Percentiles rank a stretch among this genome's conserved stretches.
These are phyloP conservation scores for Carposina sasakii DNA, from an alignment of 1,140 invertebrate species.

Conservation along the genomic window DNA sequence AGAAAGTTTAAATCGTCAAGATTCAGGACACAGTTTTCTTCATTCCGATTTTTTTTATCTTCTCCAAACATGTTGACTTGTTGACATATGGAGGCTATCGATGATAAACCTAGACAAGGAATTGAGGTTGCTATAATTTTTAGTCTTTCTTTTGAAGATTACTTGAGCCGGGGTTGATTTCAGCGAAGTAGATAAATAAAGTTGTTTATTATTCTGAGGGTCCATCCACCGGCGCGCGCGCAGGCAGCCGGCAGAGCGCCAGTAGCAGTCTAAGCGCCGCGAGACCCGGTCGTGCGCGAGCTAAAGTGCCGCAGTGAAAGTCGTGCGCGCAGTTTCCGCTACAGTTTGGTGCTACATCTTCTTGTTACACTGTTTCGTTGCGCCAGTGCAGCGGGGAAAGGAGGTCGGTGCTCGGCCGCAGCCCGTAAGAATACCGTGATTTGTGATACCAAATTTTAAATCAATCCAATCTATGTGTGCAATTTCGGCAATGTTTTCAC, in stretches of 20 bases:
- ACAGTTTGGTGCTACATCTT: slow-evolving; percentile 62
- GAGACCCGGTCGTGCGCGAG: slow-evolving; percentile 40
- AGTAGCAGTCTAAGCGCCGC: slow-evolving; percentile 53
- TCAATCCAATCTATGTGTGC: slow-evolving; percentile 41
- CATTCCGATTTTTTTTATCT: too few species aligned
- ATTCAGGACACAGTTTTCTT: slow-evolving; percentile 11
- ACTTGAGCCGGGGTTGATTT: slow-evolving; percentile 52
- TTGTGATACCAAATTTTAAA: slow-evolving; percentile 40
- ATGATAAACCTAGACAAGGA: too few species aligned
- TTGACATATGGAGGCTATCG: too few species aligned
- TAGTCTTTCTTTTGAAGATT: too few species aligned
- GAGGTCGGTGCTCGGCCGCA: slow-evolving; percentile 56
- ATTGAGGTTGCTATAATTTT: too few species aligned
- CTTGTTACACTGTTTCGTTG: slow-evolving; percentile 66
- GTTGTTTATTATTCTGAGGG: too few species aligned
- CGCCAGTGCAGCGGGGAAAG: slow-evolving; percentile 68
- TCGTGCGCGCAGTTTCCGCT: slow-evolving; percentile 59
- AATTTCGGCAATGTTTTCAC: slow-evolving; percentile 30
- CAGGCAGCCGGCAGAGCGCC: slow-evolving; percentile 20
- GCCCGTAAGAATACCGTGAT: slow-evolving; percentile 47
- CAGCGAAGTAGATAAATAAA: slow-evolving; percentile 34
- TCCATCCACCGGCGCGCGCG: slow-evolving; percentile 42
- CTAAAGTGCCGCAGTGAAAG: slow-evolving; percentile 51
- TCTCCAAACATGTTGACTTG: too few species aligned
- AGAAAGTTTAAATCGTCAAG: slow-evolving; percentile 2